These are phyloP conservation scores for Neotoma lepida DNA, from an alignment of 2,113 vertebrate species.

Conservation along the genomic window DNA sequence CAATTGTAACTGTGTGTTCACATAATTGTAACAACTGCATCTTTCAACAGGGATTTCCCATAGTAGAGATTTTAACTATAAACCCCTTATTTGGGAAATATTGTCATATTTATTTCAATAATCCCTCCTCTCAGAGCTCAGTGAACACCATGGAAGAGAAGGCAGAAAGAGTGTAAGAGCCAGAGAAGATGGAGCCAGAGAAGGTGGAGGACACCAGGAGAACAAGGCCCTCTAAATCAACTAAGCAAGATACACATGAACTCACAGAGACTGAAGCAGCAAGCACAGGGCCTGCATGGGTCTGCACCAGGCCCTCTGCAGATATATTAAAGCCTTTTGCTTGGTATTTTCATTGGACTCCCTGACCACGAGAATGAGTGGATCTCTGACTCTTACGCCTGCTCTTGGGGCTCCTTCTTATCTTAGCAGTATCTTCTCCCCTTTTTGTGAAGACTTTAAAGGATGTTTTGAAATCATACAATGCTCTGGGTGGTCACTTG, in stretches of 20 bases:
- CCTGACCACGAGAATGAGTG: neutral
- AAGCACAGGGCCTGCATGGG: too few relatives aligned
- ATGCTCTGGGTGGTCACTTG: neutral
- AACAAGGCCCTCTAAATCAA: neutral
- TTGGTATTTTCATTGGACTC: neutral
- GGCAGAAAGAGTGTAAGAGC: neutral
- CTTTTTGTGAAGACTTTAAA: neutral
- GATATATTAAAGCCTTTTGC: too few relatives aligned
- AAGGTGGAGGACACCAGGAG: too few relatives aligned
- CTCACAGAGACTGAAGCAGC: neutral
- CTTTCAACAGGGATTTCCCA: neutral
- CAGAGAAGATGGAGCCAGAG: neutral
- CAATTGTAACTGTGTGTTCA: neutral
- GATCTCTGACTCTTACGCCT: neutral
- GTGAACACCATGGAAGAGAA: neutral
- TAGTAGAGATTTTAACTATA: neutral
- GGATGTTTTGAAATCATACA: neutral
- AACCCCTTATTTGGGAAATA: neutral
- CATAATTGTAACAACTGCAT: neutral
- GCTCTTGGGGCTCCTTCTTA: neutral
- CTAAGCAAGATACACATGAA: neutral
- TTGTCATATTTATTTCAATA: slow-evolving; percentile 4
- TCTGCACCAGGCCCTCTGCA: neutral
- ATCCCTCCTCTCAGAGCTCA: neutral
- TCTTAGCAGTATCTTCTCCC: neutral